Conservation (phyloP, 2,113 vertebrate genomes). For the Arvicanthis niloticus region DNA sequence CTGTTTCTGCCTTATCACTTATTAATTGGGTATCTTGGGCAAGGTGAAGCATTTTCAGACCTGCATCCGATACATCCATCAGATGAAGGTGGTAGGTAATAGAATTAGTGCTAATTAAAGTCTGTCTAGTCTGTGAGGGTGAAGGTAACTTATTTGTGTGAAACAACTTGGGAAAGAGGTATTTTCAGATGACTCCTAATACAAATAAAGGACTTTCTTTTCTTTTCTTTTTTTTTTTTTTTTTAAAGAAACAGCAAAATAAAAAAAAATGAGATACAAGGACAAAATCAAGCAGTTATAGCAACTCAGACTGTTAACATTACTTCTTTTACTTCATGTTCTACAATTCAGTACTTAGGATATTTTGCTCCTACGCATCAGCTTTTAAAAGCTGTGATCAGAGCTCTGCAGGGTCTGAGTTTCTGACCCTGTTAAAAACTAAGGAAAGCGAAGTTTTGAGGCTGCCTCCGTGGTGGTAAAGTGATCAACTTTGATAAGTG, state of each 20-base stretch:
- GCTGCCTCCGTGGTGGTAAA: not conserved
- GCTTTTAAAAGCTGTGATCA: not conserved
- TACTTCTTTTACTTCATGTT: not conserved
- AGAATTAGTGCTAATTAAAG: conserved; percentile 9
- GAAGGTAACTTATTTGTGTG: conserved; percentile 18
- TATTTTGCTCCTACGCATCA: not conserved
- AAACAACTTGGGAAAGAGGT: conserved; percentile 35
- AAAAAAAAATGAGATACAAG: not conserved
- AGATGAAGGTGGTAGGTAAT: not conserved
- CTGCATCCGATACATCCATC: not conserved
- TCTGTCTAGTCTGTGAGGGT: not conserved
- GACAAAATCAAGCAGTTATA: not conserved
- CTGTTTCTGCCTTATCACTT: not conserved
- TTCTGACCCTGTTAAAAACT: conserved; percentile 9
- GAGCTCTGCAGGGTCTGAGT: not conserved
- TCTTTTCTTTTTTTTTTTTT: not conserved
- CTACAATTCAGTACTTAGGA: not conserved
- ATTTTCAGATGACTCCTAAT: not conserved
- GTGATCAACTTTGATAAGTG: not conserved
- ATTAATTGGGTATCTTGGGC: not conserved
- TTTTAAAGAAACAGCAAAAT: not conserved
- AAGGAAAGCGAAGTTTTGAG: not conserved
- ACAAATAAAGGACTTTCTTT: not conserved
- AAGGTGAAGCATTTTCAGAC: not conserved
- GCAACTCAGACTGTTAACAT: not conserved